A percentile compares a stretch with the other conserved stretches of the same genome.
Conservation (phyloP, 1,140 invertebrate species). For the Mycetomoellerius zeteki region DNA sequence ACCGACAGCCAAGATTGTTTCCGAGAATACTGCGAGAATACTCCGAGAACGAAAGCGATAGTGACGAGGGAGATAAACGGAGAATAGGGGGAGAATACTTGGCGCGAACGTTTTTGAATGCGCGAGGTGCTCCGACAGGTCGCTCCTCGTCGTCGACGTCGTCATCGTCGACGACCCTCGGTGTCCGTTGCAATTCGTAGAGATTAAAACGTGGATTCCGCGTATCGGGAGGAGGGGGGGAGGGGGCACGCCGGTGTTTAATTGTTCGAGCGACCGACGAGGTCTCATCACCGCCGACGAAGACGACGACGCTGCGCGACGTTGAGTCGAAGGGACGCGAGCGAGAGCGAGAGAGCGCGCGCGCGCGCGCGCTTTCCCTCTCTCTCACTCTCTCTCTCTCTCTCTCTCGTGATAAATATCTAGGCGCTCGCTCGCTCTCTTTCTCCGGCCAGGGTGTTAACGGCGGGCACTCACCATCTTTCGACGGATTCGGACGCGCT, state of each 20-base stretch:
- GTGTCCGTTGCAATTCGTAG: neutral
- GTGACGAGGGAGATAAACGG: neutral
- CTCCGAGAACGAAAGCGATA: neutral
- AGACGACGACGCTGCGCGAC: neutral
- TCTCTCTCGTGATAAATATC: conserved; percentile 8
- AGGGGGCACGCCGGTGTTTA: neutral
- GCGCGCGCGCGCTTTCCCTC: neutral
- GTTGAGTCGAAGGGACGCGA: neutral
- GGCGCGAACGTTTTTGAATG: conserved; percentile 53
- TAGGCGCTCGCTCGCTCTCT: conserved; percentile 3
- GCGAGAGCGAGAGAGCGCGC: neutral
- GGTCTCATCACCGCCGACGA: neutral
- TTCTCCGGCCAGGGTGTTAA: conserved; percentile 48
- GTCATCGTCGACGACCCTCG: neutral
- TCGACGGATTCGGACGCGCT: conserved; percentile 78
- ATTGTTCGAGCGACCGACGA: neutral
- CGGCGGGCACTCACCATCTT: conserved; percentile 80
- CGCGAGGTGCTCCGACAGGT: neutral
- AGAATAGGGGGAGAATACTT: neutral
- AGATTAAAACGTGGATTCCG: neutral
- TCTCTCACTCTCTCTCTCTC: no score
- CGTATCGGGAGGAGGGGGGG: no score
- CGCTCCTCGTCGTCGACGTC: neutral
- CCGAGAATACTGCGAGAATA: neutral
- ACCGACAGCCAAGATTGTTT: neutral